Percentiles rank a stretch among this genome's conserved stretches.
Conservation (phyloP, 2,797 vertebrate species). For the Podarcis lilfordi region DNA sequence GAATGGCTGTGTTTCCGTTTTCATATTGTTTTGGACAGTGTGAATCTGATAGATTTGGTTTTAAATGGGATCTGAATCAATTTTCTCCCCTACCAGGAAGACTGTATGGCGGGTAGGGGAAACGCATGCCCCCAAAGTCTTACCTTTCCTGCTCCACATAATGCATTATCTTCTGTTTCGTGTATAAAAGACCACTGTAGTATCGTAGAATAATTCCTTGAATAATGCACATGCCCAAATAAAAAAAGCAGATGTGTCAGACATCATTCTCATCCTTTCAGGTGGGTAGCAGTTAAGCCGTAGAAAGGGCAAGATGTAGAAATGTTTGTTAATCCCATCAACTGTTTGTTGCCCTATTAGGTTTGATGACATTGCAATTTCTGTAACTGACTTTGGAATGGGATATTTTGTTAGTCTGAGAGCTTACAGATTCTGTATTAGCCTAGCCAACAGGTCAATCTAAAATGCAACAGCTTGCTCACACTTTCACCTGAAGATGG, state of each 20-base stretch:
- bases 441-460: slow-evolving; percentile 56
- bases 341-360: slow-evolving; percentile 48
- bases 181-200: neutral
- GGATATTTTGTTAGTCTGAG: slow-evolving; percentile 44
- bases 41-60: no score
- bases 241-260: neutral
- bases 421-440: slow-evolving; percentile 57
- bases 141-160: neutral
- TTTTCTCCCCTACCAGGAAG: no score
- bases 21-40: no score
- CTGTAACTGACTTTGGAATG: slow-evolving; percentile 61
- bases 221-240: neutral
- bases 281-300: slow-evolving; percentile 53
- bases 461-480: slow-evolving; percentile 29
- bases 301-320: slow-evolving; percentile 41
- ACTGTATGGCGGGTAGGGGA: no score
- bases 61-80: no score
- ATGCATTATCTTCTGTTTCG: slow-evolving; percentile 1
- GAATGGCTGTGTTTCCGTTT: no score
- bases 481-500: slow-evolving; percentile 60
- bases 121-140: no score
- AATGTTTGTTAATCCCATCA: slow-evolving; percentile 57
- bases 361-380: slow-evolving; percentile 61
- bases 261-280: neutral
- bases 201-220: neutral